A percentile compares a stretch with the other conserved stretches of the same genome.
Evolutionary conservation across 1,140 invertebrate genomes (phyloP).

Genomic region (Drosophila parabipectinata): DNA sequence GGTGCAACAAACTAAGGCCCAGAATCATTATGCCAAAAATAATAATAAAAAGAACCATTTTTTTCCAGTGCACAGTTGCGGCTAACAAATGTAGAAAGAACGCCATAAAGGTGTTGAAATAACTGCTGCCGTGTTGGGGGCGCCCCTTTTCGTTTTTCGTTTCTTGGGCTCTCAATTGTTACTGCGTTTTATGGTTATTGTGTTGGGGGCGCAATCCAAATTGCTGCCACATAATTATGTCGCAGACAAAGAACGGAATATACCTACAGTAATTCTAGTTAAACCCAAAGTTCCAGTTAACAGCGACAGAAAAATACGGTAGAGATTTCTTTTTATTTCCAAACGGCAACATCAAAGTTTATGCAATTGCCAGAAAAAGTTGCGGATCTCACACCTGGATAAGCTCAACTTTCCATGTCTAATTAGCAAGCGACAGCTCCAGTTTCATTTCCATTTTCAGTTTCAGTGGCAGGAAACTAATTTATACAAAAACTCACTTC

Average conservation of each 20-base stretch:
- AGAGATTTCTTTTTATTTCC: background rate
- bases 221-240: slow-evolving; percentile 79
- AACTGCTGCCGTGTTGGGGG: slow-evolving; percentile 60
- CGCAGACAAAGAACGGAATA: slow-evolving; percentile 43
- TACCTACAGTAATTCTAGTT: slow-evolving; percentile 19
- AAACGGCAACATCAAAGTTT: slow-evolving; percentile 23
- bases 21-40: background rate
- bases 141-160: slow-evolving; percentile 27
- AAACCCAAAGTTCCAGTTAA: slow-evolving; percentile 21
- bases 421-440: slow-evolving; percentile 60
- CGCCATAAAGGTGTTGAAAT: slow-evolving; percentile 79
- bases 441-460: background rate
- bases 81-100: slow-evolving; percentile 60
- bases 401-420: slow-evolving; percentile 61
- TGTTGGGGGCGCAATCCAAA: slow-evolving; percentile 73
- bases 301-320: slow-evolving; percentile 13
- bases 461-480: slow-evolving; percentile 50
- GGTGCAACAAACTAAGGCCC: background rate
- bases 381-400: slow-evolving; percentile 41
- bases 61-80: slow-evolving; percentile 23
- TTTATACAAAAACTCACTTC: slow-evolving; percentile 63
- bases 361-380: slow-evolving; percentile 32
- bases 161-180: slow-evolving; percentile 65
- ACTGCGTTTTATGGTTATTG: slow-evolving; percentile 69
- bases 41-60: no score